Evolutionary conservation across 2,797 vertebrate species (phyloP).

Genomic region (Mycteria americana): DNA sequence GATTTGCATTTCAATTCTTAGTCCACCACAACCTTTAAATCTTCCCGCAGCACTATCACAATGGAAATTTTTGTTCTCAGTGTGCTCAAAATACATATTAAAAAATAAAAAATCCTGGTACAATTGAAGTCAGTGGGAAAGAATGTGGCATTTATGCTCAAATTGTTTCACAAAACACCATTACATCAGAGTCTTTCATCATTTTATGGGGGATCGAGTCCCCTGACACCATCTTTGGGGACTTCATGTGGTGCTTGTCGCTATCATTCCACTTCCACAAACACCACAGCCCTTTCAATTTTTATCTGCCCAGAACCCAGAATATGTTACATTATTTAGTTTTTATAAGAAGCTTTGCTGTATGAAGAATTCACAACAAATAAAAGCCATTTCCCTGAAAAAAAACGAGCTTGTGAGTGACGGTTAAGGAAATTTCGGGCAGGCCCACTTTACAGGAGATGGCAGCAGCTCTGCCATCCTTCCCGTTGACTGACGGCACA

Average conservation of each 20-base stretch:
- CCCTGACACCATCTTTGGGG: background rate
- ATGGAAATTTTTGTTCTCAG: slow-evolving; percentile 51
- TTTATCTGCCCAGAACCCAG: slow-evolving; percentile 28
- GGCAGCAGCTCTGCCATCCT: background rate
- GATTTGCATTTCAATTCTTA: slow-evolving; percentile 78
- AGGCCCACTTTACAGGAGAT: background rate
- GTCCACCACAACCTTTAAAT: slow-evolving; percentile 72
- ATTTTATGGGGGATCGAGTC: slow-evolving; percentile 2
- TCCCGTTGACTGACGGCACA: background rate
- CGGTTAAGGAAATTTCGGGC: background rate
- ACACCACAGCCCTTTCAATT: background rate
- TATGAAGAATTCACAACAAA: slow-evolving; percentile 22
- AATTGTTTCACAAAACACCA: slow-evolving; percentile 32
- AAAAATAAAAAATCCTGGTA: background rate
- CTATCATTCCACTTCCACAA: slow-evolving; percentile 6
- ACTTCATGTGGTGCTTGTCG: background rate
- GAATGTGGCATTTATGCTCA: background rate
- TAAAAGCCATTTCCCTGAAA: slow-evolving; percentile 19
- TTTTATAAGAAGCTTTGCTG: slow-evolving; percentile 14
- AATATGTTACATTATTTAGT: slow-evolving; percentile 1
- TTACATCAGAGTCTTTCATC: slow-evolving; percentile 38
- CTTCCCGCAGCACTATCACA: slow-evolving; percentile 50
- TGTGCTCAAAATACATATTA: slow-evolving; percentile 40
- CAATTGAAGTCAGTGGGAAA: slow-evolving; percentile 30
- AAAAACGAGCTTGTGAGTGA: background rate